Base-by-base conservation (phyloP, 2,113 vertebrate genomes). In the Eptesicus fuscus region DNA sequence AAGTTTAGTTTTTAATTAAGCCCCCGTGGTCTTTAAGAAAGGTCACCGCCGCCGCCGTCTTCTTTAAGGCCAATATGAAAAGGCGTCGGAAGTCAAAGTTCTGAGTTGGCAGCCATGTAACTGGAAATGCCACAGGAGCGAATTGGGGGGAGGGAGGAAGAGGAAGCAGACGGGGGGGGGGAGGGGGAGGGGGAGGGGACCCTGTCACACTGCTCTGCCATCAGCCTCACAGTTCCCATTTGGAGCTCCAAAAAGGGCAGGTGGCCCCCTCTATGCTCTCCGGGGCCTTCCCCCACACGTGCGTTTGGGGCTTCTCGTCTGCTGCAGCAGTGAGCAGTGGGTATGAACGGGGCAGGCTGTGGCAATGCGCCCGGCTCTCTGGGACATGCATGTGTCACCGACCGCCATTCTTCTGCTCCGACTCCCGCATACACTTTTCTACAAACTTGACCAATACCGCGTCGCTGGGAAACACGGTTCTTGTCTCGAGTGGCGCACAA, bases 1-100 rank as follows among this genome's bases (percentile, higher is more conserved):
- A 56, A 93, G 96, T 96, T 98, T 96, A 95, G 97, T 93, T 98
- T 98, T 98, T 98, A 98, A 99, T 99, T 98, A 99, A 98, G 98
- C 98, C 98, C 98, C 86, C 78, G 83, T 97, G 97, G 98, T 97
- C 98, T 97, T 98, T 98, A 97, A 96, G 98, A 99, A 99, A 98
- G 98, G 98, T 98, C 98, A 97, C 92, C 28, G 95, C 98, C 98
- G 98, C 98, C 98, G 98, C 97, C 92, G 78, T 95, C 95, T 97
- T 97, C 97, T 98, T 97, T 96, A 98, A 98, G 97, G 96, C 96
- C 96, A 88, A 95, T 96, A 95, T 96, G 96, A 95, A 96, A 97
- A 98, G 98, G 98, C 98, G 97, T 93, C 97, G 96, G 80, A 91
- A 98, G 97, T 96, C 97, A 97, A 97, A 96, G 97, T 97, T 98